A percentile compares a stretch with the other conserved stretches of the same genome.
Evolutionary conservation across 1,140 invertebrate genomes (phyloP).

Genomic region (Orchestia grillus): DNA sequence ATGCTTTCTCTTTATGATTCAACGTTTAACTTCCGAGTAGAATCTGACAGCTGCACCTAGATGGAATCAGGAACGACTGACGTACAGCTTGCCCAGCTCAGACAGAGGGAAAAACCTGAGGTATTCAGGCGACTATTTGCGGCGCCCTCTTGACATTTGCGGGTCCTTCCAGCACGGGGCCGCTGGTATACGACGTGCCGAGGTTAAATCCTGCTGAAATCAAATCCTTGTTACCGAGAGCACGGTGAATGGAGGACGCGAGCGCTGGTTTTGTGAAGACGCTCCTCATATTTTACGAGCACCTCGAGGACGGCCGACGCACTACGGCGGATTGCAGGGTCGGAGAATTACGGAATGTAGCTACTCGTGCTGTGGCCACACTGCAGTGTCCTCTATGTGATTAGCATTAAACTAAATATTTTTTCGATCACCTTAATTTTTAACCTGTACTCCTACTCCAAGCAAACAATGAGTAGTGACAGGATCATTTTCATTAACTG

Average conservation of each 20-base stretch:
- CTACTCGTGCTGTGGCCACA: too few relatives aligned
- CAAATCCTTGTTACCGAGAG: conserved; percentile 28
- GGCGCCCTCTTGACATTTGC: neutral
- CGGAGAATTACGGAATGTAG: neutral
- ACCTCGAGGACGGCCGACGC: neutral
- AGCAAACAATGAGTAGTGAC: too few relatives aligned
- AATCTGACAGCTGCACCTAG: neutral
- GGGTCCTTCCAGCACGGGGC: neutral
- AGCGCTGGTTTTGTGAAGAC: neutral
- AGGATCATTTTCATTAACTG: too few relatives aligned
- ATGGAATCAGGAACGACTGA: neutral
- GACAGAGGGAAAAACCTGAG: neutral
- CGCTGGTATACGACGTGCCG: neutral
- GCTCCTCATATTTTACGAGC: neutral
- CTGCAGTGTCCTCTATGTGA: neutral
- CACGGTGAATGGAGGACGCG: neutral
- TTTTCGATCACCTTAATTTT: too few relatives aligned
- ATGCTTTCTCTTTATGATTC: neutral
- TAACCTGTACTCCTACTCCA: too few relatives aligned
- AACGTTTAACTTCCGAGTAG: neutral
- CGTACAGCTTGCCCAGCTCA: neutral
- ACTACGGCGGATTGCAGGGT: neutral
- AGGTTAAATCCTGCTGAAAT: conserved; percentile 5
- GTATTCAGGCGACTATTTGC: neutral
- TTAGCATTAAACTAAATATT: too few relatives aligned